Evolutionary conservation across 2,888 invertebrate species (phyloP).

Genomic region (Mongoloraphidia duomilia): DNA sequence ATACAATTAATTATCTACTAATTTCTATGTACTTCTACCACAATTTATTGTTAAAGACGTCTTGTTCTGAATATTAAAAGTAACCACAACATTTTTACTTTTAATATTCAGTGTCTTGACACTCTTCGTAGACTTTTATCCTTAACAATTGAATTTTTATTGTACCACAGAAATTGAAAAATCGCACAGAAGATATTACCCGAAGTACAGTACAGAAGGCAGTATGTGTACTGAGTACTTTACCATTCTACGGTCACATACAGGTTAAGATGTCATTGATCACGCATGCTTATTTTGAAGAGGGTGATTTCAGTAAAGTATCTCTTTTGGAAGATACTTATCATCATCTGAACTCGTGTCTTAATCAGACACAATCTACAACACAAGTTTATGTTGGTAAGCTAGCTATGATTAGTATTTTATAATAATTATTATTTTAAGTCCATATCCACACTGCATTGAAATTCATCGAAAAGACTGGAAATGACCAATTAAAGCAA

Average conservation of each 20-base stretch:
- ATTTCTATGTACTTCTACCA: too few species aligned
- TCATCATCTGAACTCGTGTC: constrained; percentile 78
- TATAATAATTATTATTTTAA: too few species aligned
- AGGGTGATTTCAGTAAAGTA: constrained; percentile 82
- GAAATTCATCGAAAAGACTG: too few species aligned
- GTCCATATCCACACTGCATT: too few species aligned
- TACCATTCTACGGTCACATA: constrained; percentile 87
- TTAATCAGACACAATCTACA: constrained; percentile 42
- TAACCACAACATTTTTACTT: too few species aligned
- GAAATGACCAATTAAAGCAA: too few species aligned
- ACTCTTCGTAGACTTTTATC: constrained; percentile 2
- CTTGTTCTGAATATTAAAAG: too few species aligned
- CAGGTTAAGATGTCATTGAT: constrained; percentile 92
- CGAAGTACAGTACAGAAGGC: constrained; percentile 96
- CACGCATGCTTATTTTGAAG: constrained; percentile 93
- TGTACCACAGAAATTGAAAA: constrained; percentile 64
- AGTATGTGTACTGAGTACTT: constrained; percentile 82
- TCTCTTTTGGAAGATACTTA: constrained; percentile 82
- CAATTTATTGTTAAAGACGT: too few species aligned
- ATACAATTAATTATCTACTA: too few species aligned
- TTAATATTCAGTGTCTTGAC: too few species aligned
- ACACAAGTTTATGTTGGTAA: constrained; percentile 56
- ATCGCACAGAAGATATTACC: constrained; percentile 88
- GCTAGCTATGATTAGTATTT: constrained; percentile 11
- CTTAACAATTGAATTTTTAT: constrained; percentile 1